phyloP scores from a whole-genome alignment of 2,797 vertebrate species.

The Cygnus olor region DNA sequence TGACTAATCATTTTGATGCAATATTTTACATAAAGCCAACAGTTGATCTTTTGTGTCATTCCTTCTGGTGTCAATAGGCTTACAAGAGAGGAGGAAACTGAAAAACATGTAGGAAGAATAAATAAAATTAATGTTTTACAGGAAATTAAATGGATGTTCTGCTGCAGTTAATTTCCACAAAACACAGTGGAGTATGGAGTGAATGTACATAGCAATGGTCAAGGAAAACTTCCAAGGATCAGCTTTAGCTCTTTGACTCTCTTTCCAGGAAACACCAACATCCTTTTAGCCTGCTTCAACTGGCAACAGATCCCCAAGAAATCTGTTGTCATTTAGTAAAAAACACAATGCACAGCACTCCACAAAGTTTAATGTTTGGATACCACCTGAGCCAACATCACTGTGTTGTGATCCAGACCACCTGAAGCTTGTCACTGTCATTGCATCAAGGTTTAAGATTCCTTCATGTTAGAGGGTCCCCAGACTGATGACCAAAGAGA shows the following conservation, averaged over 20 bases:
- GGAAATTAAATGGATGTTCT: conserved; percentile 17
- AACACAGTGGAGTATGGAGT: background rate
- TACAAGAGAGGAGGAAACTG: background rate
- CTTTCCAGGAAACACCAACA: background rate
- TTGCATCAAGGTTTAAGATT: background rate
- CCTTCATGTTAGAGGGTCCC: background rate
- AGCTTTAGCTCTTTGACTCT: background rate
- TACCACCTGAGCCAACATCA: background rate
- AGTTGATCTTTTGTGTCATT: background rate
- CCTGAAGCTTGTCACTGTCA: background rate
- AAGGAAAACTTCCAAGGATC: conserved; percentile 11
- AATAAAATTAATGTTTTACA: conserved; percentile 29
- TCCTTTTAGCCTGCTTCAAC: background rate
- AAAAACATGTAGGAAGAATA: background rate
- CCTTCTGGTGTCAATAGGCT: background rate
- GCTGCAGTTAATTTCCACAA: conserved; percentile 28
- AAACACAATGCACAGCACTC: background rate
- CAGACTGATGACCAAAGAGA: background rate
- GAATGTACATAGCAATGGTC: background rate
- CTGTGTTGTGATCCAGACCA: background rate
- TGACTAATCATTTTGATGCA: conserved; percentile 33
- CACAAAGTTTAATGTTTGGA: background rate
- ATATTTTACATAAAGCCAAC: conserved; percentile 22
- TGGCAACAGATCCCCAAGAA: background rate
- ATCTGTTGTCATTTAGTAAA: background rate